Conservation (phyloP, 2,888 invertebrate genomes). For the Synergus itoensis region DNA sequence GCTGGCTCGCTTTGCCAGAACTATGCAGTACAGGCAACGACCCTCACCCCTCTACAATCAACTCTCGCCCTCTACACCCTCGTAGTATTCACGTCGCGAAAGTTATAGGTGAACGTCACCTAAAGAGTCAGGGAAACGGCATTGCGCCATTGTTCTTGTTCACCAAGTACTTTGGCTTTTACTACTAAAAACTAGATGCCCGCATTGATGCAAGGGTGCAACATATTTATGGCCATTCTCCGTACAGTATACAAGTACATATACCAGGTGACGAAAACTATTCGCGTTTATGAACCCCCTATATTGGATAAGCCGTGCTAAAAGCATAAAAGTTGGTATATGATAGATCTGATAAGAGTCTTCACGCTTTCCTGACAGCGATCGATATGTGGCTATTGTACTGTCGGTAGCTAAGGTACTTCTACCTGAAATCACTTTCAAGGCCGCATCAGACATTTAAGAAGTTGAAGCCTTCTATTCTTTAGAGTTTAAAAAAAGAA, state of each 20-base stretch:
- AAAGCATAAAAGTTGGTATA: conserved; percentile 26
- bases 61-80: neutral
- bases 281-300: neutral
- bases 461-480: neutral
- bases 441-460: neutral
- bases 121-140: conserved; percentile 10
- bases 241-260: neutral
- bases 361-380: conserved; percentile 33
- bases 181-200: neutral
- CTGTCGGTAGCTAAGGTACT: conserved; percentile 9
- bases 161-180: neutral
- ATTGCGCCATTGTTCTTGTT: conserved; percentile 18
- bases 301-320: conserved; percentile 26
- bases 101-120: conserved; percentile 25
- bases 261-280: conserved; percentile 25
- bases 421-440: conserved; percentile 34
- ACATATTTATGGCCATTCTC: neutral
- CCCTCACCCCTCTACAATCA: conserved; percentile 17
- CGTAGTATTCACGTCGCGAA: conserved; percentile 4
- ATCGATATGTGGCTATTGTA: conserved; percentile 30
- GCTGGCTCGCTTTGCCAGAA: conserved; percentile 34
- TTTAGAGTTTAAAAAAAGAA: neutral
- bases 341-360: conserved; percentile 35
- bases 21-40: conserved; percentile 33
- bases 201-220: neutral